Base-by-base conservation (phyloP, 2,113 vertebrate genomes). In the Phrynocephalus versicolor region DNA sequence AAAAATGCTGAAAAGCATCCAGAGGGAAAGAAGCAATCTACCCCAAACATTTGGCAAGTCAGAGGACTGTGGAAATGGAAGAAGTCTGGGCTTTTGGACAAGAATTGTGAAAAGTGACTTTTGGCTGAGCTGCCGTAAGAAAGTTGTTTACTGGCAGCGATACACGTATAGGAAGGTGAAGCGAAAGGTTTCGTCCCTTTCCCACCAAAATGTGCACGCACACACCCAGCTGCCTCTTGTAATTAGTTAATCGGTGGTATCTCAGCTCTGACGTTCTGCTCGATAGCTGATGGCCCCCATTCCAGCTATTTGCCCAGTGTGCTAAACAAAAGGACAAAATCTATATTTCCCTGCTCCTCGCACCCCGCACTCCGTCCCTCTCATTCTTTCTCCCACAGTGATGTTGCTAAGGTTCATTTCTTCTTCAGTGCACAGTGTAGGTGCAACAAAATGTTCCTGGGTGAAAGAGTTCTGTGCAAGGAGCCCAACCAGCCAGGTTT, bases 31-130 rank as follows among this genome's bases (percentile, higher is more conserved):
- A 85, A 90, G 89, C 85, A 89, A 93, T 92, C 92, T 93, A 91
- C 88, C 83, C 91, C 64, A 94, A 94, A 70, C 88, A 92, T 92
- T 94, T 94, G 95, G 93, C 95, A 91, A 89, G 90, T 94, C 90
- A 90, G 67, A 87, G 87, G 91, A 87, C 91, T 91, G 83, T 91
- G 93, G 91, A 93, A 93, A 85, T 88, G 86, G 87, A 89, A 86
- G 90, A 94, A 90, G 91, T 92, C 93, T 94, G 94, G 91, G 90
- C 91, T 91, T 90, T 25, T 1, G 84, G 87, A 93, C 90, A 90
- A 94, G 85, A 88, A 91, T 92, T 90, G 92, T 83, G 81, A 89
- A 94, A 93, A 93, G 89, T 64, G 87, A 89, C 91, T 92, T 81
- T 92, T 95, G 93, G 91, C 92, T 93, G 85, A 81, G 90, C 51